These are phyloP conservation scores for Cheirogaleus major DNA, from an alignment of 2,797 vertebrate genomes.

Conservation along the genomic window DNA sequence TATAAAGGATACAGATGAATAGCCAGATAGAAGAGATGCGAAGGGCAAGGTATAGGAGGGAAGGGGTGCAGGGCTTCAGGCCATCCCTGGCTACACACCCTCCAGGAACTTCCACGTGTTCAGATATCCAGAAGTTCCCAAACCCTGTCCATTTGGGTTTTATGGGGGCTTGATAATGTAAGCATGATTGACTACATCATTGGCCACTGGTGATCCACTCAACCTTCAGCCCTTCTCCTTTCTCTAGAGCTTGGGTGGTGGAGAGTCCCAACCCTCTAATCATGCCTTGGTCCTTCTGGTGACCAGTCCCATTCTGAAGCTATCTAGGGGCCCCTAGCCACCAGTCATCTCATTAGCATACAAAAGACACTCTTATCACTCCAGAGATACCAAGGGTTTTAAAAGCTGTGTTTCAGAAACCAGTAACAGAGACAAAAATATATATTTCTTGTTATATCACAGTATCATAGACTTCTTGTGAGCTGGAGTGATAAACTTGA, in stretches of 20 bases:
- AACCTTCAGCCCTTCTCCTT: not conserved
- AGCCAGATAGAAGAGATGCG: not conserved
- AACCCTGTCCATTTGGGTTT: not conserved
- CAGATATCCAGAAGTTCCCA: not conserved
- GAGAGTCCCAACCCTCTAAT: not conserved
- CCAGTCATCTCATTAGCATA: not conserved
- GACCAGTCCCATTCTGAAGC: not conserved
- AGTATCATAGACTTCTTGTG: not conserved
- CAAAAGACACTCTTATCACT: not conserved
- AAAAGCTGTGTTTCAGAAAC: not conserved
- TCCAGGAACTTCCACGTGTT: not conserved
- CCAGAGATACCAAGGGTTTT: not conserved
- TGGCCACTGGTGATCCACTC: not conserved
- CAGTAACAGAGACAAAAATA: not conserved
- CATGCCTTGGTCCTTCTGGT: not conserved
- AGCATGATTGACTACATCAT: not conserved
- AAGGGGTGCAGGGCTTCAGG: not conserved
- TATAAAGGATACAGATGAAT: not conserved
- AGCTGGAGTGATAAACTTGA: not conserved
- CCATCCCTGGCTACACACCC: fast-evolving
- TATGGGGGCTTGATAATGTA: not conserved
- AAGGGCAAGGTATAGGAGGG: fast-evolving
- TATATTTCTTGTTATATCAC: not conserved
- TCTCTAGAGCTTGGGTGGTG: not conserved
- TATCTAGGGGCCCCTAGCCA: not conserved